phyloP scores from a whole-genome alignment of 2,888 invertebrate species.

The Melinaea menophilus region DNA sequence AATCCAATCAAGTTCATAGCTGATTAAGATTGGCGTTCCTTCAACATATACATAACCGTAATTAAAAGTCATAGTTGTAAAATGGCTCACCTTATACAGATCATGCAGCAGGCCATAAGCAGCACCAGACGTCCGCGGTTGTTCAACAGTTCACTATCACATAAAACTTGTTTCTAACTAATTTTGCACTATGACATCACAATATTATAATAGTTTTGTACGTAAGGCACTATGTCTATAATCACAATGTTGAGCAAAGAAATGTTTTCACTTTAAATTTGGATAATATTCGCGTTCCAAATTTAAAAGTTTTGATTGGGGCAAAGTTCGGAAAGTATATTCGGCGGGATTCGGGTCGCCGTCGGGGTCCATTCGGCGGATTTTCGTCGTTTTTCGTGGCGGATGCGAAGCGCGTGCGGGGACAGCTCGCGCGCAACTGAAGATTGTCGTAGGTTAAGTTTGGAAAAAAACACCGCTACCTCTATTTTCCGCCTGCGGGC shows the following conservation, averaged over 20 bases:
- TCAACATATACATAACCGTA: constrained; percentile 43
- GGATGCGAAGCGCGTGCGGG: constrained; percentile 59
- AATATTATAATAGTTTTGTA: constrained; percentile 59
- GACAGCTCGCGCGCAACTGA: constrained; percentile 75
- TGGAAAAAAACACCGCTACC: constrained; percentile 67
- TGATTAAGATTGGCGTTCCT: constrained; percentile 70
- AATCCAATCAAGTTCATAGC: constrained; percentile 72
- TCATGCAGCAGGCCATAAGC: constrained; percentile 62
- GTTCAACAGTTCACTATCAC: constrained; percentile 54
- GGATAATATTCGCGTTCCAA: constrained; percentile 53
- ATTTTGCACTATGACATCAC: constrained; percentile 74
- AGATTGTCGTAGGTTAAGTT: constrained; percentile 75
- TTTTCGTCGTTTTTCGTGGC: constrained; percentile 56
- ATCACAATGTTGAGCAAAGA: constrained; percentile 73
- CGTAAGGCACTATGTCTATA: constrained; percentile 59
- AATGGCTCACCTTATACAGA: constrained; percentile 53
- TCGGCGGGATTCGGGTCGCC: constrained; percentile 47
- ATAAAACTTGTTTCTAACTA: constrained; percentile 52
- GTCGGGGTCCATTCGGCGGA: constrained; percentile 58
- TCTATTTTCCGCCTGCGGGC: constrained; percentile 66
- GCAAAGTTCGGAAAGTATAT: constrained; percentile 48
- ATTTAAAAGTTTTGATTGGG: constrained; percentile 46
- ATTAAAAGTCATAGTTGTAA: constrained; percentile 32
- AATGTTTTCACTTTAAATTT: constrained; percentile 60
- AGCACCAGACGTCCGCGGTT: constrained; percentile 29